A percentile compares a stretch with the other conserved stretches of the same genome.
Conservation (phyloP, 2,797 vertebrate genomes). For the Dendrocincla fuliginosa region DNA sequence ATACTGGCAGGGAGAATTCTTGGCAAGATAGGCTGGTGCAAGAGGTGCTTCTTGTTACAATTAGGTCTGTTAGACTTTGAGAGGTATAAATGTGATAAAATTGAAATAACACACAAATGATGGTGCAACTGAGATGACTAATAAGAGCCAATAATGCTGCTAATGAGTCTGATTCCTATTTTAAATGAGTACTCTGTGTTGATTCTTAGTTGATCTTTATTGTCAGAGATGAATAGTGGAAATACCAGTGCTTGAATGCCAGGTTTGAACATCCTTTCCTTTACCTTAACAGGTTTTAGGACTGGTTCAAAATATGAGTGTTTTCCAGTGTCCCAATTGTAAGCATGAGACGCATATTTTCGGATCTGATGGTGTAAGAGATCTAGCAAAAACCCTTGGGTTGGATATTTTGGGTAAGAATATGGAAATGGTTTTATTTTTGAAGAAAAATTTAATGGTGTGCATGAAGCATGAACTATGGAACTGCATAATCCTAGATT, state of each 20-base stretch:
- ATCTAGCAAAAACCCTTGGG: constrained; percentile 84
- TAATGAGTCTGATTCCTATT: neutral
- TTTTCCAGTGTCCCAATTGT: constrained; percentile 95
- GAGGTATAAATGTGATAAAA: neutral
- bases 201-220: neutral
- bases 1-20: neutral
- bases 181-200: neutral
- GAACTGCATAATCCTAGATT: neutral
- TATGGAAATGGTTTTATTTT: neutral
- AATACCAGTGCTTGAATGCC: neutral
- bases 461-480: neutral
- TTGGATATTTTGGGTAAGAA: constrained; percentile 86
- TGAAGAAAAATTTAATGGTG: neutral
- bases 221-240: neutral
- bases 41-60: neutral
- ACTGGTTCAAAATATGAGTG: constrained; percentile 97
- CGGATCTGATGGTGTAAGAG: constrained; percentile 87
- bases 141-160: neutral
- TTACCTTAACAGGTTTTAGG: constrained; percentile 87
- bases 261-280: constrained; percentile 1
- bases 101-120: neutral
- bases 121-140: neutral
- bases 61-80: neutral
- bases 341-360: constrained; percentile 93
- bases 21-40: neutral